phyloP scores from a whole-genome alignment of 2,797 vertebrate species.

The Muscicapa striata region DNA sequence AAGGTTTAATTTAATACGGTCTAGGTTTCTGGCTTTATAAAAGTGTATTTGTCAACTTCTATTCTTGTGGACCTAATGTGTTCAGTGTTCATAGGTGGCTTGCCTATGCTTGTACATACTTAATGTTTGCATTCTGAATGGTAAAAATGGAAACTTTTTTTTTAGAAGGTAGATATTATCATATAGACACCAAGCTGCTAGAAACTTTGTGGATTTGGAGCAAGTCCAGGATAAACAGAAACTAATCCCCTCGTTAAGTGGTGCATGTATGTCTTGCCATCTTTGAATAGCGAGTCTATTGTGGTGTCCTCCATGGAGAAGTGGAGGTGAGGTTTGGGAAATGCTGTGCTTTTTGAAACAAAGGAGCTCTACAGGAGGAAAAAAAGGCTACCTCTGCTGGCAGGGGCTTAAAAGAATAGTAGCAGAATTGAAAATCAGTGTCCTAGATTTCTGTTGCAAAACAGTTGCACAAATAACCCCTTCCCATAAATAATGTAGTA shows the following conservation, averaged over 20 bases:
- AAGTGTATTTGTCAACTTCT: background rate
- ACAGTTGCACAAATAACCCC: constrained; percentile 56
- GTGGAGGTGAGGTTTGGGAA: background rate
- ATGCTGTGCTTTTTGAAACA: background rate
- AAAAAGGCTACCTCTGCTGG: constrained; percentile 1
- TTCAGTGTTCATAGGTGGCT: background rate
- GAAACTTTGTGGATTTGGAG: background rate
- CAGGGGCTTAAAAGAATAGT: background rate
- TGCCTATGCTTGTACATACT: background rate
- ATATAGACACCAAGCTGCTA: background rate
- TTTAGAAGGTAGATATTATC: background rate
- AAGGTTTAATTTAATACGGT: background rate
- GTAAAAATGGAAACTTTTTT: background rate
- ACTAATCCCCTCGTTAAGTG: background rate
- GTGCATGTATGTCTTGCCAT: background rate
- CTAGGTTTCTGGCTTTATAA: background rate
- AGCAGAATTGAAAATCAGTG: constrained; percentile 3
- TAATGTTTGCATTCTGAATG: background rate
- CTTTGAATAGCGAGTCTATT: background rate
- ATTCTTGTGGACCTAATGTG: background rate
- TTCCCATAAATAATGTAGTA: constrained; percentile 67
- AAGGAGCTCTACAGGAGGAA: background rate
- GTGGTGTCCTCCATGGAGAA: background rate
- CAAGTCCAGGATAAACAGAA: background rate
- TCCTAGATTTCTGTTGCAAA: constrained; percentile 60